Evolutionary conservation across 2,797 vertebrate species (phyloP).

Genomic region (Telmatherina bonti): DNA sequence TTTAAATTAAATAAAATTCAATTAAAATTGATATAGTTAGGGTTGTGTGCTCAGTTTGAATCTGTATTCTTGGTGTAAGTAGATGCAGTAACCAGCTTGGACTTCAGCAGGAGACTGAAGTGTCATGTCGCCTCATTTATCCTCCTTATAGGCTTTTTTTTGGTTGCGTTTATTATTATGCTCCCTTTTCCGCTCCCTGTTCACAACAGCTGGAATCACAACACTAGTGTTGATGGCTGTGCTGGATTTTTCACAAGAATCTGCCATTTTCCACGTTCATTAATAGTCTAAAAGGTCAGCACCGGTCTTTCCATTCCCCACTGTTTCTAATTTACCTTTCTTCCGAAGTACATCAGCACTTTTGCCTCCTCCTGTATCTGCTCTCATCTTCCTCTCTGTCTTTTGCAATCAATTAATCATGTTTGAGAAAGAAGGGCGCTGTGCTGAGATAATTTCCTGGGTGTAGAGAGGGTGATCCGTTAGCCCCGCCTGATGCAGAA

Average conservation of each 20-base stretch:
- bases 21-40: background rate
- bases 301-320: constrained; percentile 58
- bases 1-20: background rate
- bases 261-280: constrained; percentile 64
- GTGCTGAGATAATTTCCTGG: constrained; percentile 83
- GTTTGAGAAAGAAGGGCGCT: constrained; percentile 67
- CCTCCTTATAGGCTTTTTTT: background rate
- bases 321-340: constrained; percentile 73
- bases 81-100: background rate
- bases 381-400: constrained; percentile 46
- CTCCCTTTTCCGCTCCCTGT: background rate
- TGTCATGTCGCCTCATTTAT: background rate
- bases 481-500: constrained; percentile 76
- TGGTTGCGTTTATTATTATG: background rate
- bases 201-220: constrained; percentile 38
- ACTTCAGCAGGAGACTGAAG: background rate
- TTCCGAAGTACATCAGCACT: constrained; percentile 77
- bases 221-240: constrained; percentile 31
- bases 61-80: background rate
- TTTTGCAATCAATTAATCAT: constrained; percentile 83
- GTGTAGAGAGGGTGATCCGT: constrained; percentile 81
- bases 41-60: background rate
- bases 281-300: constrained; percentile 82
- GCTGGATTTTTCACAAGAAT: constrained; percentile 48
- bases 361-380: constrained; percentile 47